These are phyloP conservation scores for Platerodrilus igneus DNA, from an alignment of 2,888 invertebrate species.

Conservation along the genomic window DNA sequence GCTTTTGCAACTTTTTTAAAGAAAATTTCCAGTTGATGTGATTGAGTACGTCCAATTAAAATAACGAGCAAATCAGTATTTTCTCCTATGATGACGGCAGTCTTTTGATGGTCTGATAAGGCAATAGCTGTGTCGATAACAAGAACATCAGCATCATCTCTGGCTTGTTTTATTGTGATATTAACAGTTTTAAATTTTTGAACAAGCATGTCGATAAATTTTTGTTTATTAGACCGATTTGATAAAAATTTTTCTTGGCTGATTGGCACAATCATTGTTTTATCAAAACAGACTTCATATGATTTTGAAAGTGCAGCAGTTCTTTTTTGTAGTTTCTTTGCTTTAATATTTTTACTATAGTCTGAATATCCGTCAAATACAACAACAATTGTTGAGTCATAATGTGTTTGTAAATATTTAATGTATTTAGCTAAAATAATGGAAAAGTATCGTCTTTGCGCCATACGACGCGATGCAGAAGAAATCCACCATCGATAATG, in stretches of 20 bases:
- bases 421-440: too few species aligned
- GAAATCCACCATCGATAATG: too few species aligned
- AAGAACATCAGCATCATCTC: slow-evolving; percentile 34
- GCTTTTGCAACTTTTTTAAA: slow-evolving; percentile 40
- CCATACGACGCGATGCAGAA: too few species aligned
- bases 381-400: too few species aligned
- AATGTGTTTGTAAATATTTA: too few species aligned
- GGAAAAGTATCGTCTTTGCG: too few species aligned
- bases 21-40: slow-evolving; percentile 33
- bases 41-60: slow-evolving; percentile 39
- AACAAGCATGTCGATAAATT: slow-evolving; percentile 35
- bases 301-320: slow-evolving; percentile 40
- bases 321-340: slow-evolving; percentile 39
- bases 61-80: slow-evolving; percentile 41
- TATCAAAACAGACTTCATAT: slow-evolving; percentile 40
- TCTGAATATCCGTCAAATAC: too few species aligned
- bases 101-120: slow-evolving; percentile 29
- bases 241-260: slow-evolving; percentile 32
- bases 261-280: slow-evolving; percentile 35
- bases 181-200: slow-evolving; percentile 38
- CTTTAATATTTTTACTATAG: slow-evolving; percentile 39
- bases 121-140: slow-evolving; percentile 41
- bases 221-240: slow-evolving; percentile 30
- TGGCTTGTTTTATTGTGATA: slow-evolving; percentile 40
- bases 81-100: slow-evolving; percentile 38